These are phyloP conservation scores for Dryococelus australis DNA, from an alignment of 2,888 invertebrate genomes.

Conservation along the genomic window DNA sequence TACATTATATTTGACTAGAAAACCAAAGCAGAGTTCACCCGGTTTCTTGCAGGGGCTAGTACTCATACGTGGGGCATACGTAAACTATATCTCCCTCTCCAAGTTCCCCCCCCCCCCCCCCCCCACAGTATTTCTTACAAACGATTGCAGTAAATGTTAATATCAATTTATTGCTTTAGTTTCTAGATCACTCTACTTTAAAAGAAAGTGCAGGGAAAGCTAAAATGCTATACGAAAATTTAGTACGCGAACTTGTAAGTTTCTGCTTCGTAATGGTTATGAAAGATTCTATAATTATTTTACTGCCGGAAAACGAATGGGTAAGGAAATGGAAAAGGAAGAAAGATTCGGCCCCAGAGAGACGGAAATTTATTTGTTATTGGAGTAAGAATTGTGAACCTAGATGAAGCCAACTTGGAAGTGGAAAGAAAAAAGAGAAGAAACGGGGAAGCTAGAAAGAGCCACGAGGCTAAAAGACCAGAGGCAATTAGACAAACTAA, in stretches of 20 bases:
- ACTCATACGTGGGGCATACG: no score
- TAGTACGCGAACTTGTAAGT: neutral
- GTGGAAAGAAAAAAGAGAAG: neutral
- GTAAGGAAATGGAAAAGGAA: neutral
- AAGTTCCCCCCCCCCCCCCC: no score
- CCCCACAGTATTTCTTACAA: no score
- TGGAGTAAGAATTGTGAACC: neutral
- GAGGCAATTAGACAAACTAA: slow-evolving; percentile 8
- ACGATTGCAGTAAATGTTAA: no score
- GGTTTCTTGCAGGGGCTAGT: no score
- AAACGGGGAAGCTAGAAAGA: neutral
- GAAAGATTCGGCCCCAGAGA: neutral
- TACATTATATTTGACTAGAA: no score
- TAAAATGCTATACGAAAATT: no score
- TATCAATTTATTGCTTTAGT: no score
- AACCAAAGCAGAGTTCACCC: no score
- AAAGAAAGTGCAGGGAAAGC: no score
- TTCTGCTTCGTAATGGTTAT: neutral
- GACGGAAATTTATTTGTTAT: neutral
- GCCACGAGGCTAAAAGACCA: neutral
- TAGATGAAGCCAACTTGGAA: neutral
- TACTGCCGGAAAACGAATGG: neutral
- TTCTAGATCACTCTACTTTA: no score
- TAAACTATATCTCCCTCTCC: no score
- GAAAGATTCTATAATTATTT: neutral